Percentiles rank a stretch among this genome's conserved stretches.
Evolutionary conservation across 2,113 vertebrate species (phyloP).

Genomic region (Eurypyga helias): DNA sequence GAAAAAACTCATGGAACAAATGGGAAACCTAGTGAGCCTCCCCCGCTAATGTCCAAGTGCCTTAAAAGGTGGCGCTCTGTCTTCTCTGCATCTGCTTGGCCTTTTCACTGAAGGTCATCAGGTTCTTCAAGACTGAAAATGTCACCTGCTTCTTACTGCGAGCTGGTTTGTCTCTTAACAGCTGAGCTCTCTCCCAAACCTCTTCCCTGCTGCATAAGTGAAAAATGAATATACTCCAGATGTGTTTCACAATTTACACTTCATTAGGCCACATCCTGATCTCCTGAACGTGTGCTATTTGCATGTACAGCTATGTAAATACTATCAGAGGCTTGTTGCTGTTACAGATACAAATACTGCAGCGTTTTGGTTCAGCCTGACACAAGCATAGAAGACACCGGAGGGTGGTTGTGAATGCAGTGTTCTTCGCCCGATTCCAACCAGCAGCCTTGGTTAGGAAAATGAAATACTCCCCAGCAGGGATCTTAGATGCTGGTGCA

Average conservation of each 20-base stretch:
- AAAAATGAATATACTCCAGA: constrained; percentile 12
- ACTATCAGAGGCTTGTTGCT: not conserved
- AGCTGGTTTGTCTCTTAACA: not conserved
- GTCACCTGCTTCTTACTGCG: not conserved
- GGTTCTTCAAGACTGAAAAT: not conserved
- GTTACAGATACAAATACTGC: not conserved
- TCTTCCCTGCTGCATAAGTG: constrained; percentile 38
- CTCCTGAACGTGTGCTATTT: not conserved
- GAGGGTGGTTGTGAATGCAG: not conserved
- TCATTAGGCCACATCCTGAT: not conserved
- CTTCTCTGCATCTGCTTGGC: not conserved
- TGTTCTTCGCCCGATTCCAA: not conserved
- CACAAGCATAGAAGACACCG: not conserved
- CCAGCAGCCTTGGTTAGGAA: not conserved
- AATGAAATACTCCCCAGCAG: not conserved
- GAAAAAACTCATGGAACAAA: not conserved
- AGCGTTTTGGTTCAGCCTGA: too few species aligned
- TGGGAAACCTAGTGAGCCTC: not conserved
- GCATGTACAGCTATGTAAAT: not conserved
- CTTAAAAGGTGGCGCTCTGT: constrained; percentile 31
- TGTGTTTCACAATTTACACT: not conserved
- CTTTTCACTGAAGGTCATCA: constrained; percentile 12
- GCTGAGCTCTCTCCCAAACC: constrained; percentile 33
- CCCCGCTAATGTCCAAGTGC: not conserved
- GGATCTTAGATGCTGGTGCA: not conserved